Base-by-base conservation (phyloP, 2,797 vertebrate species). In the Oreonectes daqikongensis region DNA sequence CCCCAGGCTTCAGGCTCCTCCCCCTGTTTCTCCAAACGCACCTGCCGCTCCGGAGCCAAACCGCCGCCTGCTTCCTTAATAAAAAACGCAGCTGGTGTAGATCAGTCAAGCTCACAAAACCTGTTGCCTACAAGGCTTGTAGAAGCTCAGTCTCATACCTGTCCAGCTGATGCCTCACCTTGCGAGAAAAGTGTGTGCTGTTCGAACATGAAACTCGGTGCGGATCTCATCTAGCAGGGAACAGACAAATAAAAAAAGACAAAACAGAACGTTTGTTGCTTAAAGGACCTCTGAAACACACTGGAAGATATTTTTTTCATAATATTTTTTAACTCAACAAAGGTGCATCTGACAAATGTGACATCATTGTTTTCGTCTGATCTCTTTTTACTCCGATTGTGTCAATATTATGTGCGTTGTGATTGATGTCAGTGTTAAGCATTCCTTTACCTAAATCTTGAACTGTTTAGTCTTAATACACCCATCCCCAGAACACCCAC, bases 1-100 rank as follows among this genome's bases (percentile, higher is more conserved):
- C 67, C 77, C n/a, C 73, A 69, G 73, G 63, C 77, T 68, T 55
- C 22, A n/a, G 72, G 87, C 84, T 75, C 26, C 26, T 59, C 55
- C 26, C 6, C 2, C 5, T 18, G 26, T 28, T 59, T 46, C 26
- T 28, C 40, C 28, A 38, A 42, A 17, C 81, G 75, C 22, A 53
- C 68, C 40, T 71, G 53, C 8, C 52, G 46, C 57, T 73, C 52
- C 17, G 48, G 55, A 32, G 75, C 75, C 24, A 63, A 70, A 20
- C 48, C 60, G 15, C 57, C 65, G 15, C 22, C 24, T 28, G 63
- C 52, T 40, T 70, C 66, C 44, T 28, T 60, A n/a, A 7, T 65
- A 70, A 65, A 66, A 18, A 22, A 20, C 52, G 28, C 26, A 40
- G 46, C 14, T 42, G 57, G 24, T 15, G 18, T 48, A n/a, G 64